phyloP scores from a whole-genome alignment of 2,888 invertebrate genomes.

The Drosophila barbarae region DNA sequence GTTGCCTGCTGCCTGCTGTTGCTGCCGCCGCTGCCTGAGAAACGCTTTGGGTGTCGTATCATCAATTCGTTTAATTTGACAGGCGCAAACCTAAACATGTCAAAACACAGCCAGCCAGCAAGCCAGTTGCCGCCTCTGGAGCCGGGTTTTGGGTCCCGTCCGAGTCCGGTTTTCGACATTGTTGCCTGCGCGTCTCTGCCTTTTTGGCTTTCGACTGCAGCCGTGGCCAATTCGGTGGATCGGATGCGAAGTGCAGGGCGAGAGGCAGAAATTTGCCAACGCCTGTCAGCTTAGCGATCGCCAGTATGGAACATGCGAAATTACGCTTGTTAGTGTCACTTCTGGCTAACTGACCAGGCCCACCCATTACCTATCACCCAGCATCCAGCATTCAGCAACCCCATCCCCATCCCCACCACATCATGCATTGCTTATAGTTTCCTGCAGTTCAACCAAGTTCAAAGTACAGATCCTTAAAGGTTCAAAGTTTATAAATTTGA shows the following conservation, averaged over 20 bases:
- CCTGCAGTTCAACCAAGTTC: neutral
- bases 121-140: slow-evolving; percentile 59
- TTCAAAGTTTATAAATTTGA: neutral
- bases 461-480: neutral
- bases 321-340: slow-evolving; percentile 77
- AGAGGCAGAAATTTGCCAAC: slow-evolving; percentile 71
- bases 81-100: slow-evolving; percentile 81
- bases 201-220: slow-evolving; percentile 40
- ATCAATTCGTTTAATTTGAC: slow-evolving; percentile 81
- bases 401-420: neutral
- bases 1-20: slow-evolving; percentile 26
- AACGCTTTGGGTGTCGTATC: slow-evolving; percentile 81
- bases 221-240: slow-evolving; percentile 64
- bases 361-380: slow-evolving; percentile 32
- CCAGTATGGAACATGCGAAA: slow-evolving; percentile 76
- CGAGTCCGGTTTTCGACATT: slow-evolving; percentile 53
- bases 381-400: neutral
- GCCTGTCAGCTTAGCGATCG: slow-evolving; percentile 73
- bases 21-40: slow-evolving; percentile 72
- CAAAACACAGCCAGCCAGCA: slow-evolving; percentile 77
- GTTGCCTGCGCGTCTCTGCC: slow-evolving; percentile 29
- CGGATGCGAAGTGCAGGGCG: slow-evolving; percentile 34
- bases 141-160: slow-evolving; percentile 22
- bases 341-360: slow-evolving; percentile 65
- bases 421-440: neutral